A percentile compares a stretch with the other conserved stretches of the same genome.
phyloP scores from a whole-genome alignment of 2,113 vertebrate species.

The Scophthalmus maximus region DNA sequence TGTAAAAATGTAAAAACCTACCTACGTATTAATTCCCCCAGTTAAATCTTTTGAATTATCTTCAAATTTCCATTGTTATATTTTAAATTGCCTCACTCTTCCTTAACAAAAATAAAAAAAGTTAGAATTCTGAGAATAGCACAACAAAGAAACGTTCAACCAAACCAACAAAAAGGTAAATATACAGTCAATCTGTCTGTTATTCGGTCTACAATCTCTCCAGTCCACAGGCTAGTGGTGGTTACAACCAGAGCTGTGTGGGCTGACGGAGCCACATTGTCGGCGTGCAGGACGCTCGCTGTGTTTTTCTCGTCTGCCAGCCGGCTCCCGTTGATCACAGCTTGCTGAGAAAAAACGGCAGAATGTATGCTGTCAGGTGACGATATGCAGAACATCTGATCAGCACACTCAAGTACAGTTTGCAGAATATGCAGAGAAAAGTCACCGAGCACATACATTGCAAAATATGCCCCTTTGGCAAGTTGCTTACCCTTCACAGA shows the following conservation, averaged over 20 bases:
- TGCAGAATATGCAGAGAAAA: slow-evolving; percentile 36
- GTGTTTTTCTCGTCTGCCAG: slow-evolving; percentile 76
- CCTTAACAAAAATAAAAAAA: slow-evolving; percentile 5
- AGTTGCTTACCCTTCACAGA: slow-evolving; percentile 54
- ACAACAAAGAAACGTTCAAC: background rate
- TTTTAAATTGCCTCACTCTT: background rate
- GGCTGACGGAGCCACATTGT: slow-evolving; percentile 52
- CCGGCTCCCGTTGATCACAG: slow-evolving; percentile 78
- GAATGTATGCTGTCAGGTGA: slow-evolving; percentile 73
- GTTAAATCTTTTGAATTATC: background rate
- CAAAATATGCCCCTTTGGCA: slow-evolving; percentile 33
- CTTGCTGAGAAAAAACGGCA: slow-evolving; percentile 60
- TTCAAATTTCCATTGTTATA: background rate
- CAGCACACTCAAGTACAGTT: too few relatives aligned
- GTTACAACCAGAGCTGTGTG: slow-evolving; percentile 53
- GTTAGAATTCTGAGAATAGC: background rate
- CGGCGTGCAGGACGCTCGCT: slow-evolving; percentile 60
- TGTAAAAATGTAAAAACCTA: background rate
- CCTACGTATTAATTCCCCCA: background rate
- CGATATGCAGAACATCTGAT: slow-evolving; percentile 42
- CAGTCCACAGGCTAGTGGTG: slow-evolving; percentile 10
- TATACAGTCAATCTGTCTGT: background rate
- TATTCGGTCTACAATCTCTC: slow-evolving; percentile 5
- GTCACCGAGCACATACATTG: slow-evolving; percentile 24
- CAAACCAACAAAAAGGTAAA: too few relatives aligned